Evolutionary conservation across 2,113 vertebrate species (phyloP), one percentile per base, ranked within the genome.

Genomic region (Hippocampus comes): DNA sequence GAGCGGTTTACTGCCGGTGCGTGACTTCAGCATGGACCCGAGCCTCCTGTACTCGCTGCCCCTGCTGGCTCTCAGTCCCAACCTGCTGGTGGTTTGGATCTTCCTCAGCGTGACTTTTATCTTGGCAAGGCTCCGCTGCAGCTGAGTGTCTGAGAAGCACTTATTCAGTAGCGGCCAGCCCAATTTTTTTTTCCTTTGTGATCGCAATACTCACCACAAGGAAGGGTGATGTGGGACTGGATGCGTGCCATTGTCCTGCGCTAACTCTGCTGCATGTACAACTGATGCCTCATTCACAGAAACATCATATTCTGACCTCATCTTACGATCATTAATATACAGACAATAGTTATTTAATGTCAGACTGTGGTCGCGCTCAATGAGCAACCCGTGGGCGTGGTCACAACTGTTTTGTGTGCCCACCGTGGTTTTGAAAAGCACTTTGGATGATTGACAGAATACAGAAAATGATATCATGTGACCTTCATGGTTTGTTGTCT

Each of bases 21-120:
- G 96, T 82, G 96, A 98, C 92, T 91, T 97, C 90, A 94, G 94
- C 84, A 93, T 99, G 94, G 97, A 99, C 84, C 95, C 96, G 90
- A 96, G 93, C 92, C 96, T 99, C 68, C 93, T 99, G 89, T 99
- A 98, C 93, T 99, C 97, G 73, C 93, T 99, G 88, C 97, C 97
- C 85, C 92, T 99, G 81, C 88, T 99, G 88, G 96, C 97, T 69
- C 93, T 99, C 84, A 99, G 95, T 93, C 97, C 97, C 88, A 97
- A 95, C 94, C 94, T 99, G 90, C 95, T 99, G 90, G 90, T 98
- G 92, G 96, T 95, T 91, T 99, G 97, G 96, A 93, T 99, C 88
- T 98, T 97, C 80, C 94, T 99, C 92, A 99, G 96, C 83, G 88
- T 98, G 90, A 94, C 96, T 1, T 98, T 95, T 88, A 89, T 99